Evolutionary conservation across 2,113 vertebrate genomes (phyloP).

Genomic region (Pleuronectes platessa): DNA sequence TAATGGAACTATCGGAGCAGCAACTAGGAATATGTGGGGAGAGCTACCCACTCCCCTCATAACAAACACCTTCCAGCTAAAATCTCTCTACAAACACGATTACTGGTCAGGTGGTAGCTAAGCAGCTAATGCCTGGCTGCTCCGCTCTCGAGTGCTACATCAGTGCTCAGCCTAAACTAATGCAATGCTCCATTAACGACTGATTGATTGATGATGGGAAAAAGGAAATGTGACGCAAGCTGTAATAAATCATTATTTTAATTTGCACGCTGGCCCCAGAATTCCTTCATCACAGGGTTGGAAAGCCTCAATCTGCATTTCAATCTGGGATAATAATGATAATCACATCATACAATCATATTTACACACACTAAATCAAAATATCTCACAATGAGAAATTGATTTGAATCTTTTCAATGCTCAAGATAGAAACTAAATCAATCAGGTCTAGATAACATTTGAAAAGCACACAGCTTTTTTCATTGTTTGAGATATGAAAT

Average conservation of each 20-base stretch:
- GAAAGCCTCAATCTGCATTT: background rate
- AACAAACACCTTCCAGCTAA: background rate
- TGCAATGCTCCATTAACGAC: conserved; percentile 1
- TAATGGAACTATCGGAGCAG: background rate
- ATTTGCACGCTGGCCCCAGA: background rate
- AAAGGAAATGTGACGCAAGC: background rate
- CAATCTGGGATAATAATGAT: background rate
- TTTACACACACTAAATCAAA: background rate
- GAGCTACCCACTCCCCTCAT: background rate
- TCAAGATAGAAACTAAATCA: background rate
- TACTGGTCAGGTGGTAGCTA: background rate
- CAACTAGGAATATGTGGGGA: background rate
- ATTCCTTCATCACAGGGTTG: background rate
- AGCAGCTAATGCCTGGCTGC: background rate
- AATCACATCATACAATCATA: background rate
- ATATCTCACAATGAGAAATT: background rate
- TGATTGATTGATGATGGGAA: background rate
- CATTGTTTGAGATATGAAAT: background rate
- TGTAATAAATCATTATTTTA: background rate
- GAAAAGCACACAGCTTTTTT: background rate
- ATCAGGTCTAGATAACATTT: background rate
- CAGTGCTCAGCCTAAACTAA: background rate
- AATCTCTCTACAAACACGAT: background rate
- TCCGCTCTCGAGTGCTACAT: background rate
- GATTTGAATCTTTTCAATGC: background rate